Evolutionary conservation across 1,140 invertebrate genomes (phyloP), one percentile per base, ranked within the genome.

Genomic region (Rhysida immarginata): DNA sequence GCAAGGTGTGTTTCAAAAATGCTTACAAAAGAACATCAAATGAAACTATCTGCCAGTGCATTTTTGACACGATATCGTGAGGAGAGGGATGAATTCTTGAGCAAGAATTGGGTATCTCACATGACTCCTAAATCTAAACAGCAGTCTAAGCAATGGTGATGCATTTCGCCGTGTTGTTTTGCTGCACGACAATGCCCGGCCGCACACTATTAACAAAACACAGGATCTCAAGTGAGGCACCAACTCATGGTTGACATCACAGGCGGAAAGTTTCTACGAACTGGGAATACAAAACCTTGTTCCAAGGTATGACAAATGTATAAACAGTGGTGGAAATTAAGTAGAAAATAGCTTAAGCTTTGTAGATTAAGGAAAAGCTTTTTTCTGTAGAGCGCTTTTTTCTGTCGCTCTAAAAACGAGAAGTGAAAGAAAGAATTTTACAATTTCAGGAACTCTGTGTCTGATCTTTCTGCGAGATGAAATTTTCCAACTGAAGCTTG

Each of bases 11-110:
- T 43, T 13, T 21, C 24, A 21, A 44, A 24, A 42, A 21, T 43
- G 53, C 24, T 43, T 18, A 53, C 24, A 18, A 41, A 53, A 1
- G 51, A 53, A 53, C 26, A 53, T 35, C 29, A 2, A 53, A 1
- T 8, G 35, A 54, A 54, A 44, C 23, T 16, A 8, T 26, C 24
- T 1, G 53, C 27, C 23, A 20, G 21, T 44, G 24, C 23, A 54
- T 26, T 54, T 24, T 2, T 54, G 18, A 54, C 2, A 43, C 21
- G 1, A 20, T 54, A 54, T 25, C n/a, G 27, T 42, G 41, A 54
- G 42, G 53, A 29, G 44, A 42, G 35, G 2, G 35, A 54, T 54
- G 53, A 11, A 16, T 54, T 54, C n/a, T 21, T 54, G 13, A 2
- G 23, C 26, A 14, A 44, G 25, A 54, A n/a, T 1, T 54, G 29